Conservation (phyloP, 2,113 vertebrate genomes). For the Polypterus bichir region DNA sequence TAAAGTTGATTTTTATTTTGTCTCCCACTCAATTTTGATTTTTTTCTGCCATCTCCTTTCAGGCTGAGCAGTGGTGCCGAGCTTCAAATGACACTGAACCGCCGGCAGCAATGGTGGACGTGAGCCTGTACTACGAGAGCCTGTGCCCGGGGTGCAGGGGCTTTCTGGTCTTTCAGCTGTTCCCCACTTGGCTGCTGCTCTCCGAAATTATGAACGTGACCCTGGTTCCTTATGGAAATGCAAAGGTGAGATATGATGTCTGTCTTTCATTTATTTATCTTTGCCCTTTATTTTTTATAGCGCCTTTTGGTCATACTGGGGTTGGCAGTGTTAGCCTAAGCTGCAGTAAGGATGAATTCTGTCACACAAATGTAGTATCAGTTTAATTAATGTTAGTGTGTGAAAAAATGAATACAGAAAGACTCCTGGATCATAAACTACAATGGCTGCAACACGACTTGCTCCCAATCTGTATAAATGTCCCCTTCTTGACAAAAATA, state of each 20-base stretch:
- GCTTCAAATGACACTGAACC: conserved; percentile 26
- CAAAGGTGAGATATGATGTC: conserved; percentile 42
- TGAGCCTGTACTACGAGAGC: conserved; percentile 72
- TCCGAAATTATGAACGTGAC: conserved; percentile 46
- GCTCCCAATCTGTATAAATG: too few species aligned
- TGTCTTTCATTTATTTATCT: too few species aligned
- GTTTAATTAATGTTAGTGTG: too few species aligned
- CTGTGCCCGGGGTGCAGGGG: conserved; percentile 57
- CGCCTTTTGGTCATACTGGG: too few species aligned
- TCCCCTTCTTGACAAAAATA: too few species aligned
- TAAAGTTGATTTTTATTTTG: background rate
- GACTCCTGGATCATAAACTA: too few species aligned
- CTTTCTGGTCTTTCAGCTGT: conserved; percentile 49
- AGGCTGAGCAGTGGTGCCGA: conserved; percentile 49
- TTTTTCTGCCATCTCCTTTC: background rate
- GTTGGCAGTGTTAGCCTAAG: too few species aligned
- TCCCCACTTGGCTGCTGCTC: conserved; percentile 64
- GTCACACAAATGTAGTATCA: too few species aligned
- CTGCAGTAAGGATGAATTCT: too few species aligned
- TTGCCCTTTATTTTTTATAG: too few species aligned
- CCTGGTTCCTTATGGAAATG: conserved; percentile 78
- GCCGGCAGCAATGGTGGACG: conserved; percentile 1
- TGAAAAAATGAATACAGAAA: too few species aligned
- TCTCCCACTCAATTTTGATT: background rate
- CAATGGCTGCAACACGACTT: too few species aligned